Base-by-base conservation (phyloP, 1,140 invertebrate species). In the Caenorhabditis brenneri region DNA sequence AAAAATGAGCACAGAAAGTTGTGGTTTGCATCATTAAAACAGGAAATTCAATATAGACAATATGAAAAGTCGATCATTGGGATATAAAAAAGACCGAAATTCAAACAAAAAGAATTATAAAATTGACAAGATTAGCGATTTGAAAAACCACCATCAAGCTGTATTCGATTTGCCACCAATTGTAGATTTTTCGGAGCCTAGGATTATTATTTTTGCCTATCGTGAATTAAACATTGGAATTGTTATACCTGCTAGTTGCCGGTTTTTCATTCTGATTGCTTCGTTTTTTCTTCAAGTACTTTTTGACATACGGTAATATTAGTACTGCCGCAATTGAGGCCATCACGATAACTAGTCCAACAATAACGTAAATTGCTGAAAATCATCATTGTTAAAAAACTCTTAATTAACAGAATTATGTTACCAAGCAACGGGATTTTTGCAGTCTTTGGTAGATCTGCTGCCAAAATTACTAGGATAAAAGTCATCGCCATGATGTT, bases 401-500 rank as follows among this genome's bases (percentile, higher is more conserved):
- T n/a, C n/a, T n/a, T n/a, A n/a, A n/a, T n/a, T n/a, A n/a, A n/a
- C n/a, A n/a, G n/a, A n/a, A n/a, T n/a, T n/a, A n/a, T n/a, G n/a
- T n/a, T n/a, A n/a, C n/a, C n/a, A n/a, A 74, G n/a, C 22, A 74
- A 24, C 1, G 36, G 36, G 10, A 74, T 74, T 31, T 36, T 74
- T 10, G 27, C 29, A 19, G 65, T 42, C 24, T 74, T 74, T 36
- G 36, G 65, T 2, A 74, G 65, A 24, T 74, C 65, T 6, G 6
- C n/a, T 2, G 33, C 36, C 36, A 74, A 42, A 42, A 74, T 74
- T 9, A 42, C 36, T 6, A 74, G n/a, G 1, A 74, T 74, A 42
- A 74, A 74, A 42, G 65, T 42, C 65, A 74, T 74, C n/a, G 36
- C 65, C 65, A 74, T 39, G 10, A 74, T 74, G 10, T 74, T 74